These are phyloP conservation scores for Aricia agestis DNA, from an alignment of 1,140 invertebrate species.

Conservation along the genomic window DNA sequence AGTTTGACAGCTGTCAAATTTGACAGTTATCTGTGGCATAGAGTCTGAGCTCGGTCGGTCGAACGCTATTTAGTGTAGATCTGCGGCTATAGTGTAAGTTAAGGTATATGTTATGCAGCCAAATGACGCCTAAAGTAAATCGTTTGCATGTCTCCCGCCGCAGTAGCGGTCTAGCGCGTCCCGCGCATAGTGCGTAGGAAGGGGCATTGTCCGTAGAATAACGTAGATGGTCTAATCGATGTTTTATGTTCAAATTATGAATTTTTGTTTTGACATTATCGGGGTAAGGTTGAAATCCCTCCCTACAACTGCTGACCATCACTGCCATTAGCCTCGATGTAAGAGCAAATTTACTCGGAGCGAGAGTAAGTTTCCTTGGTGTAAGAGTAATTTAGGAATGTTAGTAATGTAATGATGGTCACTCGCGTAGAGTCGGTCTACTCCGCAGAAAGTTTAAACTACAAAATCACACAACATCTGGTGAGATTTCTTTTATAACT, in stretches of 20 bases:
- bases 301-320: slow-evolving; percentile 64
- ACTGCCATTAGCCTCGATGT: slow-evolving; percentile 65
- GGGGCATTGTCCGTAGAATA: not conserved
- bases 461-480: not conserved
- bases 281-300: slow-evolving; percentile 61
- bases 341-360: slow-evolving; percentile 40
- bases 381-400: slow-evolving; percentile 53
- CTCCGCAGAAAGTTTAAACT: not conserved
- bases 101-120: not conserved
- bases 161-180: not conserved
- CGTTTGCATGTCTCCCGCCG: not conserved
- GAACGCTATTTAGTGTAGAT: not conserved
- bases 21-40: slow-evolving; percentile 7
- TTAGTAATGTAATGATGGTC: slow-evolving; percentile 45
- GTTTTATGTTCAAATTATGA: slow-evolving; percentile 35
- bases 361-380: not conserved
- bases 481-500: no score
- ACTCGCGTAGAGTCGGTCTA: slow-evolving; percentile 18
- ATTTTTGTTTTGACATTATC: slow-evolving; percentile 42
- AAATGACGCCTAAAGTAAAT: slow-evolving; percentile 4
- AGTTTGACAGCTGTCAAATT: slow-evolving; percentile 23
- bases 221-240: not conserved
- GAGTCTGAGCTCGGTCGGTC: not conserved
- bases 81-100: not conserved
- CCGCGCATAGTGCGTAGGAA: not conserved